Conservation (phyloP, 2,113 vertebrate species). For the Fukomys damarensis region DNA sequence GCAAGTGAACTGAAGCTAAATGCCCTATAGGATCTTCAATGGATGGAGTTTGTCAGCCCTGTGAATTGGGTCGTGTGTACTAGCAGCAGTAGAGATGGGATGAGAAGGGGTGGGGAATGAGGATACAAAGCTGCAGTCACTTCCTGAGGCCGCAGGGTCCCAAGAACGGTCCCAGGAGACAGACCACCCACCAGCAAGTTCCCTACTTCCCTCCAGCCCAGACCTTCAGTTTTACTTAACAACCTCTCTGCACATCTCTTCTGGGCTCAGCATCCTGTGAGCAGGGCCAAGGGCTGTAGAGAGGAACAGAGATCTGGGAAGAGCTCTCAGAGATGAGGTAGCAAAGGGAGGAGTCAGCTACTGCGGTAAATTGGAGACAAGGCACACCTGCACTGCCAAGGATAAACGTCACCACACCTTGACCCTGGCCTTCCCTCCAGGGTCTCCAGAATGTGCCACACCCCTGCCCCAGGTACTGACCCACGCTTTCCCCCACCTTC, state of each 20-base stretch:
- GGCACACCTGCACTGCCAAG: background rate
- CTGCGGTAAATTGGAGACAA: rapidly evolving
- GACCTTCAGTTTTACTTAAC: rapidly evolving
- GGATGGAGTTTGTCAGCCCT: background rate
- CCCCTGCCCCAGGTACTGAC: background rate
- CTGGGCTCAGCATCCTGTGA: background rate
- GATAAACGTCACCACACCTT: no score
- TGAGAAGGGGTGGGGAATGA: rapidly evolving
- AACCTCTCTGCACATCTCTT: rapidly evolving
- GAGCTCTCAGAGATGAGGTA: background rate
- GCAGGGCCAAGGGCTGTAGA: rapidly evolving
- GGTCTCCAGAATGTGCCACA: background rate
- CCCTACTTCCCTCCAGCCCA: background rate
- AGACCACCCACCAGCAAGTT: background rate
- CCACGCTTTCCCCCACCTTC: background rate
- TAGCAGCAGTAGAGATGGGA: background rate
- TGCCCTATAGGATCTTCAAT: slow-evolving; percentile 10
- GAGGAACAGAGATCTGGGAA: background rate
- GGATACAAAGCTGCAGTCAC: rapidly evolving
- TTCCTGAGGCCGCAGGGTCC: background rate
- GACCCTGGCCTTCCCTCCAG: background rate
- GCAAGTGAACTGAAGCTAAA: slow-evolving; percentile 60
- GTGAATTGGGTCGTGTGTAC: background rate
- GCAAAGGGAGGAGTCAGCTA: background rate
- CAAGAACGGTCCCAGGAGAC: background rate